phyloP scores from a whole-genome alignment of 2,888 invertebrate genomes.

The Andrena praecox region DNA sequence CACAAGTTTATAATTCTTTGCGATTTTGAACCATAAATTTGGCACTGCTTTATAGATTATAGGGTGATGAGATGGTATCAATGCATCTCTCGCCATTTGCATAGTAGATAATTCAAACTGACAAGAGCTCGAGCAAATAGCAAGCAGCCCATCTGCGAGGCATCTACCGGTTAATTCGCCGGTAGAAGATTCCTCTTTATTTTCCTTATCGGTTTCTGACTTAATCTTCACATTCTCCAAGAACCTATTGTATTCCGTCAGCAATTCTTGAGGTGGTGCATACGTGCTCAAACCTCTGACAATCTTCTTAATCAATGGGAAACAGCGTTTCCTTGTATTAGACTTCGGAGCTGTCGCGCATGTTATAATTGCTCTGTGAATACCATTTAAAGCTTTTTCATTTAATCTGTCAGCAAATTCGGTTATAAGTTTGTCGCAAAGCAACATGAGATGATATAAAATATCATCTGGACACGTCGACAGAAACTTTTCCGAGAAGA shows the following conservation, averaged over 20 bases:
- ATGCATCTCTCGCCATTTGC: conserved; percentile 89
- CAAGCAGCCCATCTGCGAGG: conserved; percentile 86
- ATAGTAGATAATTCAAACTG: conserved; percentile 82
- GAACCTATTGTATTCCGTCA: conserved; percentile 89
- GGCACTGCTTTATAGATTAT: conserved; percentile 87
- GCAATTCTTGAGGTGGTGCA: conserved; percentile 87
- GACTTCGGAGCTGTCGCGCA: conserved; percentile 89
- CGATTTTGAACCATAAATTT: conserved; percentile 90
- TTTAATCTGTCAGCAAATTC: conserved; percentile 90
- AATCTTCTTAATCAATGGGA: conserved; percentile 87
- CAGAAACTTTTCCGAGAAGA: conserved; percentile 93
- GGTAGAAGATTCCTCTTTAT: conserved; percentile 80
- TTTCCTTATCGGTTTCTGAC: conserved; percentile 84
- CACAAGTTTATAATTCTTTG: conserved; percentile 87
- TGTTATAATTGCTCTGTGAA: conserved; percentile 90
- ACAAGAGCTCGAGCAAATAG: conserved; percentile 86
- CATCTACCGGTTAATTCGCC: conserved; percentile 87
- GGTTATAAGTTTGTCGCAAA: conserved; percentile 90
- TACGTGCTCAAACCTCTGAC: conserved; percentile 88
- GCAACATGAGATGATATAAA: conserved; percentile 89
- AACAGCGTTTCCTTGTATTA: conserved; percentile 88
- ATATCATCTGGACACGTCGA: conserved; percentile 90
- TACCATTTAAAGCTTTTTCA: conserved; percentile 87
- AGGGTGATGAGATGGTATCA: conserved; percentile 92
- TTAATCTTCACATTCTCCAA: conserved; percentile 88